A percentile compares a stretch with the other conserved stretches of the same genome.
Conservation (phyloP, 2,113 vertebrate species). For the Bostrychus sinensis region DNA sequence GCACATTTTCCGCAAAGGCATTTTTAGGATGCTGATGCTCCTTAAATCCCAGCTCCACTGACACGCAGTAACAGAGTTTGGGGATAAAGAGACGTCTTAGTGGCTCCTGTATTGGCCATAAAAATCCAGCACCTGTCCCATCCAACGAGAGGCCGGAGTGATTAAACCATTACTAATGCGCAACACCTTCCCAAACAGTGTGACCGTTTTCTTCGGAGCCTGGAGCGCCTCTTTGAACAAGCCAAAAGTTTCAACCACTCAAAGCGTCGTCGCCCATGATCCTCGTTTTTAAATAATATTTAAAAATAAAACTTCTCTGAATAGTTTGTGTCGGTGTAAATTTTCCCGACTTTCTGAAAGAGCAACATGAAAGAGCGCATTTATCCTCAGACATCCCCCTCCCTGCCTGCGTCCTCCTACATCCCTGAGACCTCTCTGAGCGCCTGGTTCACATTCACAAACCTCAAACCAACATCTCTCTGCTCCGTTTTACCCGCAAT, state of each 20-base stretch:
- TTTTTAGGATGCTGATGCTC: not conserved
- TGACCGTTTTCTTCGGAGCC: conserved; percentile 5
- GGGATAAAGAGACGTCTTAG: conserved; percentile 7
- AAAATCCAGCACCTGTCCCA: conserved; percentile 60
- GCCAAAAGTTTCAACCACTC: conserved; percentile 13
- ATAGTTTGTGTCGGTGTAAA: conserved; percentile 2
- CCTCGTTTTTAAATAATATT: not conserved
- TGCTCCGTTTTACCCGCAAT: not conserved
- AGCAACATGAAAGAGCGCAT: conserved; percentile 77
- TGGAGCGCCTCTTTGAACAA: conserved; percentile 38
- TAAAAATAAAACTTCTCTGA: not conserved
- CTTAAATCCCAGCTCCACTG: not conserved
- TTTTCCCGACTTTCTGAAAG: conserved; percentile 27
- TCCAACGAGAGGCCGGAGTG: conserved; percentile 31
- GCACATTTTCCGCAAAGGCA: not conserved
- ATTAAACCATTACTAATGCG: conserved; percentile 45
- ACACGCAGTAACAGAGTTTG: not conserved
- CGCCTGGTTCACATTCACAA: conserved; percentile 60
- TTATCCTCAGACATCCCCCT: conserved; percentile 62
- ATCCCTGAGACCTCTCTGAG: conserved; percentile 48
- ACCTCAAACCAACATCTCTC: conserved; percentile 52
- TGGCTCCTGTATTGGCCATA: conserved; percentile 29
- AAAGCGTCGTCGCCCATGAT: conserved; percentile 16
- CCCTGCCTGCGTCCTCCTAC: conserved; percentile 44
- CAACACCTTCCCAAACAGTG: conserved; percentile 38